phyloP scores from a whole-genome alignment of 1,140 invertebrate species.

The Saxidomus purpurata region DNA sequence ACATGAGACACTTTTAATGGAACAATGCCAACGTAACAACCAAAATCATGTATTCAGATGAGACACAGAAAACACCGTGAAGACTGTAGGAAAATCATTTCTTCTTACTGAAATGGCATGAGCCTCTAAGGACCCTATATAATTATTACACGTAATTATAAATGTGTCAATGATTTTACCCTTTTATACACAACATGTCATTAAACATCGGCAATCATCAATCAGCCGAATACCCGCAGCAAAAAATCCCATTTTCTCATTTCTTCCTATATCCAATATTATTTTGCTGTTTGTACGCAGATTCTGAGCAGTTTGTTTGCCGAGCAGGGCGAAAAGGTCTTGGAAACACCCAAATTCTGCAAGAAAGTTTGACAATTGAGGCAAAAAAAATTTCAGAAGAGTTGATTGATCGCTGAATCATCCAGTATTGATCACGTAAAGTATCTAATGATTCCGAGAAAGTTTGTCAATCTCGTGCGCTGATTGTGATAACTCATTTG shows the following conservation, averaged over 20 bases:
- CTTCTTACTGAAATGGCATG: too few relatives aligned
- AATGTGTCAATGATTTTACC: not conserved
- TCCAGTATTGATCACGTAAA: not conserved
- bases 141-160: not conserved
- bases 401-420: conserved; percentile 11
- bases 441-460: not conserved
- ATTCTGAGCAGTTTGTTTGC: not conserved
- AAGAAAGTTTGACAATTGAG: not conserved
- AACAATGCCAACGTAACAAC: too few relatives aligned
- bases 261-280: not conserved
- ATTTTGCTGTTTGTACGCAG: not conserved
- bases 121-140: not conserved
- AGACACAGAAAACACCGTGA: too few relatives aligned
- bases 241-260: not conserved
- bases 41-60: too few relatives aligned
- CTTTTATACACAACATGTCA: not conserved
- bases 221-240: not conserved
- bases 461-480: conserved; percentile 5
- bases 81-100: too few relatives aligned
- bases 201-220: not conserved
- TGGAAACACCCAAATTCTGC: not conserved
- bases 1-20: too few relatives aligned
- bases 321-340: not conserved
- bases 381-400: not conserved
- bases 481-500: conserved; percentile 22